A percentile compares a stretch with the other conserved stretches of the same genome.
Evolutionary conservation across 2,888 invertebrate genomes (phyloP).

Genomic region (Portevinia maculata): DNA sequence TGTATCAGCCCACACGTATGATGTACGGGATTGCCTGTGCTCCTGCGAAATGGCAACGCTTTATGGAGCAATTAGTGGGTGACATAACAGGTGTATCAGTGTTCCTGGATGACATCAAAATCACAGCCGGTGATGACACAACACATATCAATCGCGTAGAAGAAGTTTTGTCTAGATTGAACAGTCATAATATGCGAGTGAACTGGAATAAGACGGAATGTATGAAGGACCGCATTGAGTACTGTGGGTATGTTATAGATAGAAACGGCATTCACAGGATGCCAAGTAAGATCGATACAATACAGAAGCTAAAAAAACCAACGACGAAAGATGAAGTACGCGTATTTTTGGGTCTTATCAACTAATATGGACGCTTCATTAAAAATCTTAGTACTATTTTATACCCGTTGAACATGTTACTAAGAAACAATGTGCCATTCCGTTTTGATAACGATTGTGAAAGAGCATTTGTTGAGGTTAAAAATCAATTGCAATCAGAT

Average conservation of each 20-base stretch:
- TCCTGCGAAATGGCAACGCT: constrained; percentile 78
- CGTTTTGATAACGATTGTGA: too few species aligned
- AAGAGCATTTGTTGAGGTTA: too few species aligned
- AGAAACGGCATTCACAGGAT: constrained; percentile 76
- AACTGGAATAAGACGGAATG: too few species aligned
- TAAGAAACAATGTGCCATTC: too few species aligned
- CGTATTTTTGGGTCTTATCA: constrained; percentile 76
- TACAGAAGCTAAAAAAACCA: constrained; percentile 75
- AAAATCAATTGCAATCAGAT: too few species aligned
- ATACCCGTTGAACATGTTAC: constrained; percentile 76
- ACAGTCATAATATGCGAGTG: constrained; percentile 75
- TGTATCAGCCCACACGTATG: constrained; percentile 77
- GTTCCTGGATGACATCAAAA: constrained; percentile 76
- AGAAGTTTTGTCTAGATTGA: constrained; percentile 75
- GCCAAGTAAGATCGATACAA: constrained; percentile 77
- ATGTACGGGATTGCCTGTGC: constrained; percentile 78
- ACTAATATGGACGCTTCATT: constrained; percentile 78
- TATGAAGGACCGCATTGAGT: too few species aligned
- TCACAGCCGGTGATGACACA: constrained; percentile 74
- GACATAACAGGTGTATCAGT: constrained; percentile 76
- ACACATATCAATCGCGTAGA: constrained; percentile 75
- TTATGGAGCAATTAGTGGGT: constrained; percentile 76
- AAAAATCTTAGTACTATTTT: constrained; percentile 76
- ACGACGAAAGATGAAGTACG: constrained; percentile 76
- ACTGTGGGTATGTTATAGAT: too few species aligned